Evolutionary conservation across 35 echinoderm and acorn worm species (phyloP), one percentile per base, ranked within the genome.

Genomic region (Holothuria glaberrima): DNA sequence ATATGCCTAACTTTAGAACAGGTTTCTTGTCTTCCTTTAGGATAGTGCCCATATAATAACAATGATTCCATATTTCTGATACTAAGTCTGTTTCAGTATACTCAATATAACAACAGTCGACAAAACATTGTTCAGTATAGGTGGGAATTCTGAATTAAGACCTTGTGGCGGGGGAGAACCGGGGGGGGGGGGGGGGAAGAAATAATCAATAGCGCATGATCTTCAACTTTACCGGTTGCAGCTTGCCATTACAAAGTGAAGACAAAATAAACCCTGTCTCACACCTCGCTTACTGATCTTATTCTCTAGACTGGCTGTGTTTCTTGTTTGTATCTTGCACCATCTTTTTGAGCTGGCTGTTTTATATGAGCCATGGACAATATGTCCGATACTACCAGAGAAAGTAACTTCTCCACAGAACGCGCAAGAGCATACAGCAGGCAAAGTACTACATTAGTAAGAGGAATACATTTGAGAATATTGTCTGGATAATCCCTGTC

Each of bases 281-380:
- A 78, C 74, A 46, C 74, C 74, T 13, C 74, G 35, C 16, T 78
- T 78, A 28, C 74, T 48, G 5, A 48, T 78, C 12, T 56, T 78
- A 14, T 21, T 48, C 41, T 78, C 74, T 7, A 78, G 38, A 25
- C 48, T 78, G 5, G 6, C 20, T 10, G 48, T 78, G n/a, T 78
- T 78, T 78, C 74, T 33, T 48, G 19, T 16, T 19, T 50, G 38
- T 78, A 78, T 2, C 28, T 6, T 20, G 9, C 74, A 48, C 74
- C 74, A n/a, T 26, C 26, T 48, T 24, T 50, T 52, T 22, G 22
- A 2, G 26, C 38, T n/a, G 48, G 36, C 41, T 22, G 20, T 21
- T 41, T 48, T 77, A 48, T 46, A 77, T 77, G 48, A 48, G 73
- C 73, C 73, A 77, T 5, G 4, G 73, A 77, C 4, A 21, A 22